Conservation (phyloP, 2,113 vertebrate genomes). For the Phoxinus phoxinus region DNA sequence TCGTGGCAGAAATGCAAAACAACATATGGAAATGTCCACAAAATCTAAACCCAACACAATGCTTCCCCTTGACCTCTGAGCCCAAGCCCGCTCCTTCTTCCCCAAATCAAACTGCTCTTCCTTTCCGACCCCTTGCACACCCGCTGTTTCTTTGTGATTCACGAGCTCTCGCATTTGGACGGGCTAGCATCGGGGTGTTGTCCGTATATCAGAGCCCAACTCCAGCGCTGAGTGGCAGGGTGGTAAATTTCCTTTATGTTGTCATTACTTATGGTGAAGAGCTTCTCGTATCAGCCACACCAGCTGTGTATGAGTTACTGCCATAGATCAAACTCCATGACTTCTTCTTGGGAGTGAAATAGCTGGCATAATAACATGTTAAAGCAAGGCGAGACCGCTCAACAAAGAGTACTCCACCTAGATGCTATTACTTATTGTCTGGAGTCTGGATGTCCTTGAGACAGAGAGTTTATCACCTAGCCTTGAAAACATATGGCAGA, state of each 20-base stretch:
- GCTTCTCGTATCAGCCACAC: slow-evolving; percentile 44
- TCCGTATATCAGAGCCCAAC: slow-evolving; percentile 49
- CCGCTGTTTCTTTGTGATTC: slow-evolving; percentile 67
- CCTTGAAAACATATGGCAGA: slow-evolving; percentile 50
- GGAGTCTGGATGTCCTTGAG: slow-evolving; percentile 63
- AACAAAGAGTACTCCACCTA: slow-evolving; percentile 57
- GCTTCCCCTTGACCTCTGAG: slow-evolving; percentile 60
- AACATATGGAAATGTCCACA: slow-evolving; percentile 14
- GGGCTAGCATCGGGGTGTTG: slow-evolving; percentile 39
- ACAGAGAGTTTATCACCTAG: slow-evolving; percentile 57
- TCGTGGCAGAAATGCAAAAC: slow-evolving; percentile 7
- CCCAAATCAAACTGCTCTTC: slow-evolving; percentile 48
- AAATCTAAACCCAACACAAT: slow-evolving; percentile 11
- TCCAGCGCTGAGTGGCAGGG: slow-evolving; percentile 59
- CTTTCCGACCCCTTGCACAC: not conserved
- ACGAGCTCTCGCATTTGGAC: slow-evolving; percentile 62
- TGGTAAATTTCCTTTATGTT: slow-evolving; percentile 75
- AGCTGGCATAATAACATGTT: slow-evolving; percentile 58
- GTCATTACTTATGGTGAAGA: slow-evolving; percentile 72
- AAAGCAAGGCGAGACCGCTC: slow-evolving; percentile 47
- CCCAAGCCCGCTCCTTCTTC: not conserved
- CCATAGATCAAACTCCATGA: slow-evolving; percentile 52
- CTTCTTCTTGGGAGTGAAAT: slow-evolving; percentile 51
- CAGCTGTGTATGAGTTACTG: slow-evolving; percentile 65
- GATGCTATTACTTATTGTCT: slow-evolving; percentile 64